Evolutionary conservation across 2,113 vertebrate genomes (phyloP).

Genomic region (Dicrurus megarhynchus): DNA sequence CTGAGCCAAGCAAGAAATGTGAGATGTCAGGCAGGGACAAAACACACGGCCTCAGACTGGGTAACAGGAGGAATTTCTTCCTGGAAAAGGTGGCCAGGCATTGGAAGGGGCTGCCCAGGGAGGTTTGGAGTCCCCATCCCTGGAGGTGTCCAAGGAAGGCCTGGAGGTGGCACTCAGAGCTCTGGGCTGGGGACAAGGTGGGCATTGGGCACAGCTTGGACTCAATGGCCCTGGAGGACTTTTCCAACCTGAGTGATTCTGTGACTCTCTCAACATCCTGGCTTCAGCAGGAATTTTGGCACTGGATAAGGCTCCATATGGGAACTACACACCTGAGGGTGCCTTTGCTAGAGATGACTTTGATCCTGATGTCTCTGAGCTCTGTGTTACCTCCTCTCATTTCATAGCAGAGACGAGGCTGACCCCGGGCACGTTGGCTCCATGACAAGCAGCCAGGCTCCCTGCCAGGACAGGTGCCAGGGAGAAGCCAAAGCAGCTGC

Average conservation of each 20-base stretch:
- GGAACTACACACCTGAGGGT: neutral
- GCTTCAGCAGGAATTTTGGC: neutral
- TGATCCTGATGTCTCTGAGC: neutral
- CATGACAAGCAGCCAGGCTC: neutral
- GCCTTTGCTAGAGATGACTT: neutral
- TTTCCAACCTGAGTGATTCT: neutral
- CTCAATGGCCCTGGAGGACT: neutral
- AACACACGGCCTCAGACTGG: neutral
- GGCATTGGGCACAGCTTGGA: fast-evolving
- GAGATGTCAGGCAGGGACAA: neutral
- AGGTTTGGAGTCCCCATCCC: neutral
- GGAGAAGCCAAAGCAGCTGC: neutral
- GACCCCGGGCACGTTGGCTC: fast-evolving
- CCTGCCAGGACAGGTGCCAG: neutral
- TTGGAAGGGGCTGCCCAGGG: neutral
- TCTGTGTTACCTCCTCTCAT: neutral
- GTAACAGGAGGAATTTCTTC: neutral
- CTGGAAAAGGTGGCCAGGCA: neutral
- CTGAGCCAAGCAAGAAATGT: neutral
- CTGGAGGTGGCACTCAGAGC: neutral
- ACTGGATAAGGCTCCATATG: neutral
- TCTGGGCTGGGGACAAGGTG: neutral
- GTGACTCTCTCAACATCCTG: neutral
- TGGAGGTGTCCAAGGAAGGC: neutral
- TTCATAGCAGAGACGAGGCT: neutral